phyloP scores from a whole-genome alignment of 92 coral and sea anemone genomes.

The Porites divaricata region DNA sequence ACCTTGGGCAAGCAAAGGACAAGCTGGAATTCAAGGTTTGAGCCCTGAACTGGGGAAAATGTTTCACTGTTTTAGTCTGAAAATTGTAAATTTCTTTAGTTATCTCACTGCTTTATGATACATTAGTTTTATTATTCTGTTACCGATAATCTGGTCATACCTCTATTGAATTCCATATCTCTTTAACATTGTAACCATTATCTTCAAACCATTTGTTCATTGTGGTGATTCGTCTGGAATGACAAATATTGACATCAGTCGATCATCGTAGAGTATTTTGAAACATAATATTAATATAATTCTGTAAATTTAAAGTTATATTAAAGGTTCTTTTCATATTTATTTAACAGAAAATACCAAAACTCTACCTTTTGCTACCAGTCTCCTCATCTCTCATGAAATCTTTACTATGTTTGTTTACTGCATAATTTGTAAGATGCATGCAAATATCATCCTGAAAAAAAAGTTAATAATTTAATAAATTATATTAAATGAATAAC shows the following conservation, averaged over 20 bases:
- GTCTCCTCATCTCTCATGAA: slow-evolving; percentile 95
- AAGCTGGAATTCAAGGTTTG: no score
- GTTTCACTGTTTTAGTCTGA: no score
- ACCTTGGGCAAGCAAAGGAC: no score
- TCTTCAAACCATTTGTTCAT: slow-evolving; percentile 90
- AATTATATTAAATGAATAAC: background rate
- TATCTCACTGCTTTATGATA: no score
- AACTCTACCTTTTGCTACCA: slow-evolving; percentile 91
- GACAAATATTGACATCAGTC: no score
- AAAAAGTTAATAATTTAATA: background rate
- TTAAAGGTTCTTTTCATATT: no score
- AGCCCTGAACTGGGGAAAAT: no score
- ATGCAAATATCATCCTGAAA: slow-evolving; percentile 95
- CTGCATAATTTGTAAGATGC: slow-evolving; percentile 98
- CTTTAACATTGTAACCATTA: slow-evolving; percentile 81
- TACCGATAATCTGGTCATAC: slow-evolving; percentile 37
- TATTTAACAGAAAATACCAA: background rate
- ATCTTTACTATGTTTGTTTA: slow-evolving; percentile 98
- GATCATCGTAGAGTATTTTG: no score
- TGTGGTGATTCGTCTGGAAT: slow-evolving; percentile 89
- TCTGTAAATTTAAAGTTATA: background rate
- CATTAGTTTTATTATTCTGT: no score
- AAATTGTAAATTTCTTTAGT: no score
- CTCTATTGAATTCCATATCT: slow-evolving; percentile 93
- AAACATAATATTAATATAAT: no score